A percentile compares a stretch with the other conserved stretches of the same genome.
Evolutionary conservation across 1,140 invertebrate species (phyloP).

Genomic region (Semibalanus balanoides): DNA sequence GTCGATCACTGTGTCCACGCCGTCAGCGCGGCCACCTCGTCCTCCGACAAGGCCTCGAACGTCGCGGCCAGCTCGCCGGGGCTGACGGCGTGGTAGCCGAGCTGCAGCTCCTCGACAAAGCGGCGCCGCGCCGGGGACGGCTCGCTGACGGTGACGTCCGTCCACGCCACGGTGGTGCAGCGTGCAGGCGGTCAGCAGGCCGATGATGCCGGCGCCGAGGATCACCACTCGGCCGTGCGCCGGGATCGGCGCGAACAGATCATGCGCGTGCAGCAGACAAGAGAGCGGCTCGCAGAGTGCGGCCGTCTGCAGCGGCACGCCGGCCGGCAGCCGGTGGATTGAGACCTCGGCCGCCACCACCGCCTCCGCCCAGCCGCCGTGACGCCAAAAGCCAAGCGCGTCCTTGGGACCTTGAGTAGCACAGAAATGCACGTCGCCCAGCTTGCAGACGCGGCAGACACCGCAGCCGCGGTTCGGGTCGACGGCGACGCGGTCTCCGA

Average conservation of each 20-base stretch:
- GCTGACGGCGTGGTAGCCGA: slow-evolving; percentile 3
- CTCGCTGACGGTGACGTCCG: slow-evolving; percentile 48
- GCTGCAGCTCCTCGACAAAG: not conserved
- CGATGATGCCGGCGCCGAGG: slow-evolving; percentile 53
- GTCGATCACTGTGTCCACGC: slow-evolving; percentile 7
- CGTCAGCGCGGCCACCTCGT: not conserved
- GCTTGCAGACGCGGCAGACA: slow-evolving; percentile 42
- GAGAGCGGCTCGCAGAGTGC: slow-evolving; percentile 49
- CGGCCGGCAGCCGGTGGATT: slow-evolving; percentile 37
- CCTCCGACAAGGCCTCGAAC: not conserved
- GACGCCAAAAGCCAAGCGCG: slow-evolving; percentile 45
- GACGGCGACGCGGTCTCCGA: slow-evolving; percentile 46
- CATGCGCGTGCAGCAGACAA: slow-evolving; percentile 49
- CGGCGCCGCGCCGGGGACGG: slow-evolving; percentile 37
- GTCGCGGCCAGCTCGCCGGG: slow-evolving; percentile 3
- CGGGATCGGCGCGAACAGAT: slow-evolving; percentile 41
- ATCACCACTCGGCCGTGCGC: slow-evolving; percentile 44
- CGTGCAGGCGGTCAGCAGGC: slow-evolving; percentile 46
- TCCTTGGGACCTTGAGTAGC: slow-evolving; percentile 39
- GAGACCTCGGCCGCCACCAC: slow-evolving; percentile 40
- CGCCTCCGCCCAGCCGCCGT: slow-evolving; percentile 53
- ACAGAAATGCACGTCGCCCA: slow-evolving; percentile 45
- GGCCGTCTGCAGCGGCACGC: slow-evolving; percentile 26
- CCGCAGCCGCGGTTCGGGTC: slow-evolving; percentile 51
- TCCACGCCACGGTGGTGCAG: slow-evolving; percentile 49